These are phyloP conservation scores for Paracyclopina nana DNA, from an alignment of 1,140 invertebrate species.

Conservation along the genomic window DNA sequence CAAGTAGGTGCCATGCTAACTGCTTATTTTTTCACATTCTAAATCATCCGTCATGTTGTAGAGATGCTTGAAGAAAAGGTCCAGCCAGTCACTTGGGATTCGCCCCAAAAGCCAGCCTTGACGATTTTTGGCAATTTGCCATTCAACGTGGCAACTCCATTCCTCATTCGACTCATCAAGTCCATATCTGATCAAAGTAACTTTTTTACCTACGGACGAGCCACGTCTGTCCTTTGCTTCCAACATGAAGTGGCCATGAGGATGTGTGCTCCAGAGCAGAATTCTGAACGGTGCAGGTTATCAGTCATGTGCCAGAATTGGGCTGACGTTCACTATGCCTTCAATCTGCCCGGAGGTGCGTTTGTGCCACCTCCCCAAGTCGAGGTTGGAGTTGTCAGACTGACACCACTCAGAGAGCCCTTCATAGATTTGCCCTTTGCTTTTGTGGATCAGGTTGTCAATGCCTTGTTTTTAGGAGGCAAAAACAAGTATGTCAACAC, in stretches of 20 bases:
- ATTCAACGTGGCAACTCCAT: slow-evolving; percentile 80
- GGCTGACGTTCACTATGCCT: slow-evolving; percentile 58
- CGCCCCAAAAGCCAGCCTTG: slow-evolving; percentile 37
- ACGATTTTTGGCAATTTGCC: slow-evolving; percentile 94
- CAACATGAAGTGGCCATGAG: slow-evolving; percentile 31
- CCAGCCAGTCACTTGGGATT: no score
- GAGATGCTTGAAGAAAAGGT: no score
- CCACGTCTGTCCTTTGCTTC: neutral
- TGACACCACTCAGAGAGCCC: slow-evolving; percentile 56
- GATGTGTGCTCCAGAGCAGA: slow-evolving; percentile 45
- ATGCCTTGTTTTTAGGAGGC: slow-evolving; percentile 71
- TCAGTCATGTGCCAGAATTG: slow-evolving; percentile 88
- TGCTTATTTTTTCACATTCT: no score
- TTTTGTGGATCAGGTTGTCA: slow-evolving; percentile 69
- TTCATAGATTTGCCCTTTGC: slow-evolving; percentile 55
- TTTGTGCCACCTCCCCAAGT: slow-evolving; percentile 90
- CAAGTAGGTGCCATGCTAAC: no score
- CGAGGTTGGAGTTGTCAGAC: slow-evolving; percentile 78
- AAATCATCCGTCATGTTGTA: no score
- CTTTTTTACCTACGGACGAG: slow-evolving; percentile 49
- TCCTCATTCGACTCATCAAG: slow-evolving; percentile 72
- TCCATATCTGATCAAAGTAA: slow-evolving; percentile 50
- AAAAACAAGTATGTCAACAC: no score
- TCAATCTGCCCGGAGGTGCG: slow-evolving; percentile 61
- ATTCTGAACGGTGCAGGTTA: slow-evolving; percentile 53